Evolutionary conservation across 1,140 invertebrate genomes (phyloP), one percentile per base, ranked within the genome.

Genomic region (Panagrolaimus sp.): DNA sequence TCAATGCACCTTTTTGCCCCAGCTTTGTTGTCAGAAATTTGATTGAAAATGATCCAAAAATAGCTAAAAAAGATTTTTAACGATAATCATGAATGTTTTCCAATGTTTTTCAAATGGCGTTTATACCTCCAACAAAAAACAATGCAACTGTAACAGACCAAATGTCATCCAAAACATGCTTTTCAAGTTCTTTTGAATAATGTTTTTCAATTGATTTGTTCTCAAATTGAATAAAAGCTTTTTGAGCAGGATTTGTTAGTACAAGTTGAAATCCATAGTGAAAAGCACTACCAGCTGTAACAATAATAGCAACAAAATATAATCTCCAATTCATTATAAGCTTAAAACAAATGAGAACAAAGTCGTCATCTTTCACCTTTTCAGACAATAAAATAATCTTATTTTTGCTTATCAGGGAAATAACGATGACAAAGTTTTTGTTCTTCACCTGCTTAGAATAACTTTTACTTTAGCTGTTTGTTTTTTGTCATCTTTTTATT

Each of bases 21-120:
- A 57, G 27, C 11, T 27, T 11, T 25, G n/a, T 9, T 8, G 9
- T 57, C 20, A 57, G 8, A 1, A 2, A 11, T 13, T 20, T 25
- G 27, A 57, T 57, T 11, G 51, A 20, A 11, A 57, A 57, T 25
- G 51, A 57, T n/a, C 51, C 51, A 57, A 57, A 57, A 1, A 57
- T 57, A n/a, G 51, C 31, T 38, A 7, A 38, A 38, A 38, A 38
- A 7, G 31, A 38, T 38, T 38, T 38, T 38, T 2, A 38, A 38
- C 7, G 7, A 38, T 38, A 38, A 38, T 38, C 7, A 38, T 38
- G 31, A 2, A 38, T 7, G 31, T 38, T 38, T 38, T 38, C 31
- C 2, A 38, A 38, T n/a, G n/a, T n/a, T n/a, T n/a, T n/a, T n/a
- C n/a, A 38, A 38, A 38, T 4, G 7, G 2, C 7, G 31, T 38